Percentiles rank a stretch among this genome's conserved stretches.
These are phyloP conservation scores for Autographa pulchrina DNA, from an alignment of 2,888 invertebrate species.

Conservation along the genomic window DNA sequence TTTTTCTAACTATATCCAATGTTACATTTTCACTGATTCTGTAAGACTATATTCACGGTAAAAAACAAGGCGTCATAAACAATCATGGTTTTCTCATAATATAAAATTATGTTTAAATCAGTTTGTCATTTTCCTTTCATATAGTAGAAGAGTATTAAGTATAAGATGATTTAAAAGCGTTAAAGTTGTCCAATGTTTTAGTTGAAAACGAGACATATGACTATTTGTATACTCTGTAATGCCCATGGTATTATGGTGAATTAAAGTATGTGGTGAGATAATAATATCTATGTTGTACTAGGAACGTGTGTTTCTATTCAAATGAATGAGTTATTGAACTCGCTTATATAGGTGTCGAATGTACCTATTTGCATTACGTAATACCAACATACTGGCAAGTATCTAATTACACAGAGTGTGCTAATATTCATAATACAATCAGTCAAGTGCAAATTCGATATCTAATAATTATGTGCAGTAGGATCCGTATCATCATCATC, in stretches of 20 bases:
- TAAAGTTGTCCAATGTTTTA: too few relatives aligned
- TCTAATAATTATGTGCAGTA: neutral
- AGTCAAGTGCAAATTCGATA: neutral
- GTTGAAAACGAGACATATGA: neutral
- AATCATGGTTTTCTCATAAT: too few relatives aligned
- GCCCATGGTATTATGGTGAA: neutral
- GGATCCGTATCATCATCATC: too few relatives aligned
- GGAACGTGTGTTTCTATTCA: neutral
- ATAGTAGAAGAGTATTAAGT: too few relatives aligned
- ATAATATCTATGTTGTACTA: neutral
- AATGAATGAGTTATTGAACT: neutral
- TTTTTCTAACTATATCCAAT: too few relatives aligned
- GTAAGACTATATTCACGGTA: too few relatives aligned
- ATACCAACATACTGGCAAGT: slow-evolving; percentile 25
- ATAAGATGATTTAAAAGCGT: too few relatives aligned
- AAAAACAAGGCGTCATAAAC: too few relatives aligned
- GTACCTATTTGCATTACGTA: slow-evolving; percentile 37
- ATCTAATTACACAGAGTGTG: slow-evolving; percentile 39
- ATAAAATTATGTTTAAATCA: too few relatives aligned
- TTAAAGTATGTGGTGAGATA: neutral
- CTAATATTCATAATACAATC: slow-evolving; percentile 43
- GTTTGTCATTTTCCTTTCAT: too few relatives aligned
- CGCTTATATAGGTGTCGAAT: slow-evolving; percentile 13
- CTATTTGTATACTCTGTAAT: neutral
- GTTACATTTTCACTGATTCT: too few relatives aligned